Evolutionary conservation across 2,888 invertebrate genomes (phyloP).

Genomic region (Gonocerus acuteangulatus): DNA sequence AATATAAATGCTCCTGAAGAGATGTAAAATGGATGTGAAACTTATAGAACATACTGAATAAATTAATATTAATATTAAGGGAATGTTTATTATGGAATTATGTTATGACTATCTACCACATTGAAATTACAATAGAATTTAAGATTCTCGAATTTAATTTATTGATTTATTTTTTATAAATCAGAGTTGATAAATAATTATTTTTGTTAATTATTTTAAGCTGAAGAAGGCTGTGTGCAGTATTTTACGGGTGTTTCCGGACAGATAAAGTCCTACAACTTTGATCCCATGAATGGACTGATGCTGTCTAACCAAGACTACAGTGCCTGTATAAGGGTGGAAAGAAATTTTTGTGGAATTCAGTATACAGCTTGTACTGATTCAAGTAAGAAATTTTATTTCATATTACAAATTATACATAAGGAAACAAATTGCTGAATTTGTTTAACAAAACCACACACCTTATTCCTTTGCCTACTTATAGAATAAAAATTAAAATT

Average conservation of each 20-base stretch:
- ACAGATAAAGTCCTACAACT: conserved; percentile 75
- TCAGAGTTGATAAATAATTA: too few relatives aligned
- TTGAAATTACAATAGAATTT: too few relatives aligned
- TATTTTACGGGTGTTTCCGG: conserved; percentile 74
- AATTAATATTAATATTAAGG: too few relatives aligned
- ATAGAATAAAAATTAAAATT: too few relatives aligned
- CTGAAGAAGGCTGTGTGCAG: conserved; percentile 70
- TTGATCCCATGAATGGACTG: conserved; percentile 62
- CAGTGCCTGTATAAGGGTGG: conserved; percentile 74
- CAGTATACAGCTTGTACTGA: conserved; percentile 71
- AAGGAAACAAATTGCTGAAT: background rate
- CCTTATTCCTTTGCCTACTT: too few relatives aligned
- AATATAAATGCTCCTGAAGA: too few relatives aligned
- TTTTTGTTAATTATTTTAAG: conserved; percentile 43
- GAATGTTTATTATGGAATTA: too few relatives aligned
- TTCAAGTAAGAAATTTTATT: conserved; percentile 53
- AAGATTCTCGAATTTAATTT: too few relatives aligned
- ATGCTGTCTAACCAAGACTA: conserved; percentile 86
- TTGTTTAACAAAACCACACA: background rate
- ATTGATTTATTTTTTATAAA: too few relatives aligned
- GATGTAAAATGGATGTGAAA: too few relatives aligned
- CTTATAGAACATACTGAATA: too few relatives aligned
- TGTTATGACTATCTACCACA: too few relatives aligned
- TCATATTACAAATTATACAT: background rate
- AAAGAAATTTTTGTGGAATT: conserved; percentile 78